Conservation (phyloP, 2,797 vertebrate genomes). For the Danio albolineatus region DNA sequence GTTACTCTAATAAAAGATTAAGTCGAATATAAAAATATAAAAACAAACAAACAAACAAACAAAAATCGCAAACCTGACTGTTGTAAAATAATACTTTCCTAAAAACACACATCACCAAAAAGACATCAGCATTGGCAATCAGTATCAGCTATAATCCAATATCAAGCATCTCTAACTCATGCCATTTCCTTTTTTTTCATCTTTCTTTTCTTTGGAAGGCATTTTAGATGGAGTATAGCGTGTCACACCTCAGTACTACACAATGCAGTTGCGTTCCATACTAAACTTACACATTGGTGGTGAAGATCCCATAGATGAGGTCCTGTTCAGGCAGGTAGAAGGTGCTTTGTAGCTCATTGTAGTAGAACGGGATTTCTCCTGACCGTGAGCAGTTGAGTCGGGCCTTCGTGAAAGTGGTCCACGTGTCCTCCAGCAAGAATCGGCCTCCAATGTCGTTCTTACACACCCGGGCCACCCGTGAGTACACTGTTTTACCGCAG, state of each 20-base stretch:
- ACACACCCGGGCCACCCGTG: constrained; percentile 94
- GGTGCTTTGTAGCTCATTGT: constrained; percentile 97
- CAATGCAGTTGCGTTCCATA: neutral
- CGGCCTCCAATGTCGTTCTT: constrained; percentile 96
- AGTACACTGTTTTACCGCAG: constrained; percentile 95
- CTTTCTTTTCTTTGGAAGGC: too few relatives aligned
- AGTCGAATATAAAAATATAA: too few relatives aligned
- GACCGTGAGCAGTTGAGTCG: constrained; percentile 95
- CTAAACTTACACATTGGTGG: constrained; percentile 94
- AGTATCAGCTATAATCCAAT: too few relatives aligned
- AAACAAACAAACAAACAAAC: too few relatives aligned
- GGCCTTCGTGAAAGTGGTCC: constrained; percentile 99
- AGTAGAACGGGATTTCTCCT: constrained; percentile 97
- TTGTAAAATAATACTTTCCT: too few relatives aligned
- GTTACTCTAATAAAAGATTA: too few relatives aligned
- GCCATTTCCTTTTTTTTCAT: too few relatives aligned
- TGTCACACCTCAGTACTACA: neutral
- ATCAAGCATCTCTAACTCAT: too few relatives aligned
- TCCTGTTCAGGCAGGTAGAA: constrained; percentile 97
- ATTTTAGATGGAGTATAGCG: neutral
- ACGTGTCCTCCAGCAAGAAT: constrained; percentile 96
- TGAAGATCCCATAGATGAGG: constrained; percentile 97
- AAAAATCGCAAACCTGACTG: too few relatives aligned
- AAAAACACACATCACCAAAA: too few relatives aligned
- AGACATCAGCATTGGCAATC: too few relatives aligned